Base-by-base conservation (phyloP, 64 coral and sea anemone species). In the Stichodactyla helianthus region DNA sequence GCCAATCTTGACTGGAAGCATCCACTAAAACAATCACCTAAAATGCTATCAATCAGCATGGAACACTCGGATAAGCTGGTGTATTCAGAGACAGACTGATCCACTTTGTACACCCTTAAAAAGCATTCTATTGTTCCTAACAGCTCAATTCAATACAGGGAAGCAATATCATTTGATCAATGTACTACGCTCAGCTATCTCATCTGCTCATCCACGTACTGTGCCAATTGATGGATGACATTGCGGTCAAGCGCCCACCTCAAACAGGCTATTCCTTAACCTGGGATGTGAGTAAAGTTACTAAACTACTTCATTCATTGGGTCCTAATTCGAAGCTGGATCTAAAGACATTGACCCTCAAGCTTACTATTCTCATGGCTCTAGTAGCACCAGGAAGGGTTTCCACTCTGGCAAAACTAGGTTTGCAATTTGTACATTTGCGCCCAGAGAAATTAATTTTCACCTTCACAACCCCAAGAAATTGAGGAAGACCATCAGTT, bases 21-120 rank as follows among this genome's bases (percentile, higher is more conserved):
- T n/a, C n/a, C n/a, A n/a, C n/a, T n/a, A n/a, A n/a, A n/a, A n/a
- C n/a, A 78, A 55, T 18, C 0, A 54, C 51, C 23, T 8, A 63
- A 91, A 80, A 77, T 82, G 68, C 4, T 86, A 81, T 23, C 16
- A 85, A 27, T 91, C 84, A 54, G 76, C 83, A 10, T 91, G 89
- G 89, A 20, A 52, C 7, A 84, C 54, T 15, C 79, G 89, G 83
- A 50, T 7, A 57, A 15, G 83, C 89, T 86, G 84, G 89, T 91
- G 89, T 86, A 0, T 6, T 63, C 10, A 10, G 62, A 13, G 76
- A n/a, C 26, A 86, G 31, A 31, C 63, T 89, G 50, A 86, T 91
- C 76, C 83, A 10, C 4, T 86, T 91, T 86, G 71, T 55, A 28
- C 89, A 16, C 65, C 83, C 65, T 35, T 91, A 16, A 52, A 31